phyloP scores from a whole-genome alignment of 2,888 invertebrate species.

The Gari tellinella region DNA sequence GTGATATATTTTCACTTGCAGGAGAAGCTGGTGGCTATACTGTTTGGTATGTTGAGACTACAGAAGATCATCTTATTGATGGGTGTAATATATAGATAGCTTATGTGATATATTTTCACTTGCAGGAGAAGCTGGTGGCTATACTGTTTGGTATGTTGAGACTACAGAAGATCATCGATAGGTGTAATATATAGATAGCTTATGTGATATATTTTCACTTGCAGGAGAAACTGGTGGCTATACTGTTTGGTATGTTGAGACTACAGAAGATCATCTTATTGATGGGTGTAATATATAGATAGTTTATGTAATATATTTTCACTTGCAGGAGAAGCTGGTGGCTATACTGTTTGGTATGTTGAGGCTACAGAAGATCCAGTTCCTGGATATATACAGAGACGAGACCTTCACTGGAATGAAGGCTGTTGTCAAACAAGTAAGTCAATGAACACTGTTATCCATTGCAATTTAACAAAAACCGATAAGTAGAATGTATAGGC shows the following conservation, averaged over 20 bases:
- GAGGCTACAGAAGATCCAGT: constrained; percentile 92
- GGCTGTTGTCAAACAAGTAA: constrained; percentile 92
- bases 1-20: no score
- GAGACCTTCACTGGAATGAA: constrained; percentile 96
- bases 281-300: no score
- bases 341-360: constrained; percentile 96
- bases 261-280: no score
- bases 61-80: no score
- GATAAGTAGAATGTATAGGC: no score
- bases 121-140: constrained; percentile 92
- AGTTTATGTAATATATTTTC: no score
- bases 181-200: no score
- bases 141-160: constrained; percentile 96
- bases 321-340: constrained; percentile 91
- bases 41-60: constrained; percentile 94
- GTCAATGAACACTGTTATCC: constrained; percentile 5
- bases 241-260: constrained; percentile 95
- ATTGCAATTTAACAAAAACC: no score
- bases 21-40: constrained; percentile 94
- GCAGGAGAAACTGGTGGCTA: constrained; percentile 93
- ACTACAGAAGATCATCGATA: constrained; percentile 91
- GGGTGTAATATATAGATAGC: no score
- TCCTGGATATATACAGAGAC: constrained; percentile 89
- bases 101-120: no score
- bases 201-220: no score